Evolutionary conservation across 2,888 invertebrate genomes (phyloP).

Genomic region (Hypomecis atomaria): DNA sequence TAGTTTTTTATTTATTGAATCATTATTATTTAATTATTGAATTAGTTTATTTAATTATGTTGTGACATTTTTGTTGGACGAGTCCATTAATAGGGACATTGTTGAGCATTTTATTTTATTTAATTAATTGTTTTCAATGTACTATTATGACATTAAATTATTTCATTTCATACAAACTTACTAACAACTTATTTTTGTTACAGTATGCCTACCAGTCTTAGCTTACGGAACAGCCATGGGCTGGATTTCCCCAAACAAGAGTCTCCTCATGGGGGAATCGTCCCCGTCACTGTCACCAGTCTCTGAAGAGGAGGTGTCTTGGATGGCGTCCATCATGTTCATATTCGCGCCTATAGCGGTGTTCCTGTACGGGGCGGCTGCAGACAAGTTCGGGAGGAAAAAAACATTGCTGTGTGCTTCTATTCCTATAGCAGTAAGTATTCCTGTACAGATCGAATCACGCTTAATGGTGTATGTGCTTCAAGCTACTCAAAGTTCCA

Average conservation of each 20-base stretch:
- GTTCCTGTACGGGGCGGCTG: slow-evolving; percentile 78
- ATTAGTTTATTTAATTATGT: no score
- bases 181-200: slow-evolving; percentile 42
- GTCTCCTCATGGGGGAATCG: slow-evolving; percentile 70
- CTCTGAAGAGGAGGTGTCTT: slow-evolving; percentile 77
- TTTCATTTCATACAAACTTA: no score
- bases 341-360: slow-evolving; percentile 84
- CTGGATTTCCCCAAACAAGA: slow-evolving; percentile 84
- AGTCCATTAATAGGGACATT: no score
- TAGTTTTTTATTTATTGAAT: no score
- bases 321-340: slow-evolving; percentile 85
- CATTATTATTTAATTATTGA: no score
- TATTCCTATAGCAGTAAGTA: slow-evolving; percentile 71
- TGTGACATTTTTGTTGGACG: no score
- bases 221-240: slow-evolving; percentile 83
- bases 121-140: no score
- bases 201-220: slow-evolving; percentile 83
- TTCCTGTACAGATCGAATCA: no score
- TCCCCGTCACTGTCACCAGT: slow-evolving; percentile 68
- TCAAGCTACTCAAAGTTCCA: no score
- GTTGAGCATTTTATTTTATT: no score
- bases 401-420: slow-evolving; percentile 70
- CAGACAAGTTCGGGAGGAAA: slow-evolving; percentile 82
- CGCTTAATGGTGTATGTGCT: no score
- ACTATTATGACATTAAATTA: no score